phyloP scores from a whole-genome alignment of 2,888 invertebrate species.

The Ditylenchus weischeri region DNA sequence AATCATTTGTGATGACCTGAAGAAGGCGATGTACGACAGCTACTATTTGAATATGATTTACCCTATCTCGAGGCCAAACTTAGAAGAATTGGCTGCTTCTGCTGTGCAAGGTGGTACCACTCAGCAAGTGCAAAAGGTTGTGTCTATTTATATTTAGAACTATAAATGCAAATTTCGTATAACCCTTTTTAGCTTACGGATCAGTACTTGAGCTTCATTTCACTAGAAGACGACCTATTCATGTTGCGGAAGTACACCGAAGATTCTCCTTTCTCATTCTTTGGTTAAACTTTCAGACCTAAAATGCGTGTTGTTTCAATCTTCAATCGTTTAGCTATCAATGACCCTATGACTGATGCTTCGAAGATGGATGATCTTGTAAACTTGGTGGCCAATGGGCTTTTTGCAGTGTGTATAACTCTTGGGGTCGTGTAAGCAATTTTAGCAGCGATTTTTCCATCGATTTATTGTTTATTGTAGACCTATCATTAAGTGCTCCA shows the following conservation, averaged over 20 bases:
- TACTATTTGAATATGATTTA: constrained; percentile 94
- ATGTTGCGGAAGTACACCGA: constrained; percentile 76
- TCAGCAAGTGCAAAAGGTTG: constrained; percentile 73
- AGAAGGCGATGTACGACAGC: constrained; percentile 81
- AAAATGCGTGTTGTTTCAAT: background rate
- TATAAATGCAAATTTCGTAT: background rate
- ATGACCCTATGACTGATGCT: constrained; percentile 67
- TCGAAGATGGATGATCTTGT: constrained; percentile 90
- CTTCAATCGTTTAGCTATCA: constrained; percentile 42
- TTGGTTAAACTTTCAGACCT: constrained; percentile 67
- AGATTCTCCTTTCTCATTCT: constrained; percentile 84
- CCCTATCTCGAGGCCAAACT: constrained; percentile 72
- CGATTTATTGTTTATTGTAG: too few species aligned
- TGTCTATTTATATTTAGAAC: background rate
- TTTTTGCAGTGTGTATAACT: constrained; percentile 96
- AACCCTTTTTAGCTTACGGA: constrained; percentile 74
- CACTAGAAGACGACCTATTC: constrained; percentile 94
- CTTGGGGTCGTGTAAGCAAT: constrained; percentile 71
- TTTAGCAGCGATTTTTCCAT: too few species aligned
- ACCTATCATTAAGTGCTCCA: constrained; percentile 84
- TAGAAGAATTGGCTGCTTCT: constrained; percentile 90
- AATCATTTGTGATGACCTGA: constrained; percentile 72
- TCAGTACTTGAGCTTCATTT: constrained; percentile 96
- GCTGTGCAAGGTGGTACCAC: constrained; percentile 85
- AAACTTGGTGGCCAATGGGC: constrained; percentile 87